Evolutionary conservation across 2,888 invertebrate genomes (phyloP), one percentile per base, ranked within the genome.

Genomic region (Amorpha juglandis): DNA sequence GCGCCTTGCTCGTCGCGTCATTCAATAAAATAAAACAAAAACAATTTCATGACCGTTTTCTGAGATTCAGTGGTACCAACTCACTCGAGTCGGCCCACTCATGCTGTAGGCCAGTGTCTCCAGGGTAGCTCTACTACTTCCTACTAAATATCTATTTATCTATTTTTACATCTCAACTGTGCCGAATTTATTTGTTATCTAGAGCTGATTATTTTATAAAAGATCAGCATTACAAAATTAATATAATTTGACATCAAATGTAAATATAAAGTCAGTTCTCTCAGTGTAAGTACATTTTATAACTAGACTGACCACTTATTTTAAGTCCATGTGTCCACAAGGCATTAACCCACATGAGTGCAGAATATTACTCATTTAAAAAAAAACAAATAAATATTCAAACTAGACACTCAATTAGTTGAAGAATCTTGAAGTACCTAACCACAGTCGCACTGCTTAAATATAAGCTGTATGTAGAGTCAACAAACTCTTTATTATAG

Each of bases 401-500:
- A 58, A 58, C 42, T 11, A 9, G 8, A 27, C 33, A 55, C 55
- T 16, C 6, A 58, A 38, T 58, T 58, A 42, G 38, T 19, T 42
- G 42, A 42, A 58, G 58, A 12, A 58, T 42, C 19, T 19, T 42
- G 42, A 42, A 42, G 42, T 12, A 58, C 19, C 38, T 19, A 53
- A 12, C 50, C 1, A 55, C 11, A 58, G 42, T 38, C 38, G 6
- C 58, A 58, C 12, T 42, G 19, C 38, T 42, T 42, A 27, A 27
- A 27, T 27, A 58, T 19, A 19, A 58, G 38, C 42, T 19, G n/a
- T n/a, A 58, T 38, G 19, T 19, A 19, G 42, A 58, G 58, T 58
- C 58, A 58, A 58, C 19, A 58, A 58, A 58, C 58, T 58, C 58
- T 58, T 58, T 58, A 58, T 58, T 58, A 19, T 21, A 58, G 58